Percentiles rank a stretch among this genome's conserved stretches.
Conservation (phyloP, 2,888 invertebrate genomes). For the Trichopoda pennipes region DNA sequence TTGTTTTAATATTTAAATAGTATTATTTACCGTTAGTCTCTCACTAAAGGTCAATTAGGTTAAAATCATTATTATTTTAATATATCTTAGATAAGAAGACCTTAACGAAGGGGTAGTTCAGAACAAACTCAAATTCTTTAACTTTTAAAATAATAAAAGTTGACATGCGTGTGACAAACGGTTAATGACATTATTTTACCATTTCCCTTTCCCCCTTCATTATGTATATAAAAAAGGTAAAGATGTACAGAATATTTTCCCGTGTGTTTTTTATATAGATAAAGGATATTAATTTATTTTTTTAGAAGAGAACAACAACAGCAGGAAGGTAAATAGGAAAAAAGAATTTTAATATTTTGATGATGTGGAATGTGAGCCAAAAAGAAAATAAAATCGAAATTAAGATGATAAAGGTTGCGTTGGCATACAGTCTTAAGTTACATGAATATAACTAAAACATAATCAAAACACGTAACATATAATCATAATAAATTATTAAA, state of each 20-base stretch:
- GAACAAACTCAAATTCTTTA: background rate
- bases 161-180: slow-evolving; percentile 70
- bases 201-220: background rate
- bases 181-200: slow-evolving; percentile 52
- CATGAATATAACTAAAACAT: too few relatives aligned
- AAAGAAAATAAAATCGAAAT: too few relatives aligned
- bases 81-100: slow-evolving; percentile 4
- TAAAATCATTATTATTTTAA: slow-evolving; percentile 62
- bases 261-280: slow-evolving; percentile 7
- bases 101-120: slow-evolving; percentile 26
- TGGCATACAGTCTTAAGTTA: too few relatives aligned
- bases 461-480: too few relatives aligned
- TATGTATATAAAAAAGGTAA: background rate
- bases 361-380: too few relatives aligned
- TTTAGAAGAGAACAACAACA: background rate
- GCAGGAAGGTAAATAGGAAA: background rate
- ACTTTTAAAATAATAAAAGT: slow-evolving; percentile 3
- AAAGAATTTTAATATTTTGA: background rate
- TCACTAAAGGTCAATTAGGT: slow-evolving; percentile 67
- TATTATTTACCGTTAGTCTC: slow-evolving; percentile 51
- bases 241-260: background rate
- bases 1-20: slow-evolving; percentile 29
- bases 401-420: too few relatives aligned
- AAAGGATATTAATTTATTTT: slow-evolving; percentile 45
- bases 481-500: too few relatives aligned